Evolutionary conservation across 2,888 invertebrate genomes (phyloP).

Genomic region (Campaea margaritaria): DNA sequence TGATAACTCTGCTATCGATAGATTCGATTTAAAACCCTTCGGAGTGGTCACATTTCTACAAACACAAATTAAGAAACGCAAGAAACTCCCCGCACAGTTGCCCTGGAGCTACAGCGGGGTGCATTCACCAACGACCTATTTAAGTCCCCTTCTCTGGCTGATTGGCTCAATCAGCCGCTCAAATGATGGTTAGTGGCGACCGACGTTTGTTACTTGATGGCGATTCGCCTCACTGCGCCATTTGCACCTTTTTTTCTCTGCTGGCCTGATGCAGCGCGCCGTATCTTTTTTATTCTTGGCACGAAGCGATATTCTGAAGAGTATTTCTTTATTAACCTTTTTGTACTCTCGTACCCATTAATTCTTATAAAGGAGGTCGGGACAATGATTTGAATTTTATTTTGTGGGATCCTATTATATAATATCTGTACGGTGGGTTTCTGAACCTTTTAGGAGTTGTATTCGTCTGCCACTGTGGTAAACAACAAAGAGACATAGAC

Average conservation of each 20-base stretch:
- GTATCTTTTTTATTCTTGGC: conserved; percentile 13
- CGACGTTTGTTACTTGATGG: conserved; percentile 39
- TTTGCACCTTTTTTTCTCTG: conserved; percentile 30
- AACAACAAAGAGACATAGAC: too few species aligned
- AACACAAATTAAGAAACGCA: too few species aligned
- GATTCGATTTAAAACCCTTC: too few species aligned
- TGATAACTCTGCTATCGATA: too few species aligned
- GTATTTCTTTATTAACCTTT: conserved; percentile 15
- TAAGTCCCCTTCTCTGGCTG: conserved; percentile 48
- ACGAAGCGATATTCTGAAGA: conserved; percentile 21
- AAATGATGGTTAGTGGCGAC: conserved; percentile 44
- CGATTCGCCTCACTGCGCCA: conserved; percentile 14
- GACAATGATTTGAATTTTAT: conserved; percentile 1
- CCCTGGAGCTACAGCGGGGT: conserved; percentile 9
- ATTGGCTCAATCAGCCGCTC: conserved; percentile 55
- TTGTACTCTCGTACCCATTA: background rate
- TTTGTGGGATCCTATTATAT: too few species aligned
- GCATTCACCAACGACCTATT: conserved; percentile 58
- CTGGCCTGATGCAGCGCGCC: conserved; percentile 21
- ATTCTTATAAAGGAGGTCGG: too few species aligned
- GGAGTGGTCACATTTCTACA: too few species aligned
- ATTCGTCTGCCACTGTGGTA: too few species aligned
- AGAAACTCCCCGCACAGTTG: background rate
- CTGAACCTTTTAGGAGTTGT: too few species aligned
- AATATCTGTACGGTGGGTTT: too few species aligned